These are phyloP conservation scores for Cheumatopsyche charites DNA, from an alignment of 1,140 invertebrate genomes.

Conservation along the genomic window DNA sequence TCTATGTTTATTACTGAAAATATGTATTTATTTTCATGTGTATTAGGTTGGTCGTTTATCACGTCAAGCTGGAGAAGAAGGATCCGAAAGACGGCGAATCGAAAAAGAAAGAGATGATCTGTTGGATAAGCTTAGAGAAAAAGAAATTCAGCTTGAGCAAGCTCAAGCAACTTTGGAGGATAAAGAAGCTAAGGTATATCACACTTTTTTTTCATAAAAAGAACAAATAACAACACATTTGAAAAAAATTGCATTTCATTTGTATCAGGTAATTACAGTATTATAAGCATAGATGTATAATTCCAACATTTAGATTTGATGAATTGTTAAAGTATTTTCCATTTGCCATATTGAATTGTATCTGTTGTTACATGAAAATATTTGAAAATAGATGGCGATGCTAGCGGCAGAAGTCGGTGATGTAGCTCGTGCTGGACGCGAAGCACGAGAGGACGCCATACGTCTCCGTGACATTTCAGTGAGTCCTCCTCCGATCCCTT, in stretches of 20 bases:
- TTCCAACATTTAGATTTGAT: too few relatives aligned
- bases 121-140: slow-evolving; percentile 67
- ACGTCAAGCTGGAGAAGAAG: slow-evolving; percentile 80
- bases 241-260: too few relatives aligned
- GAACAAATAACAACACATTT: too few relatives aligned
- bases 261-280: too few relatives aligned
- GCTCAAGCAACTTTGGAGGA: slow-evolving; percentile 71
- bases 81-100: slow-evolving; percentile 74
- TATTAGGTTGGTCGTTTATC: slow-evolving; percentile 73
- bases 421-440: slow-evolving; percentile 38
- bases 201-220: background rate
- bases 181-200: slow-evolving; percentile 70
- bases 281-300: too few relatives aligned
- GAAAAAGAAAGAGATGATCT: slow-evolving; percentile 72
- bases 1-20: background rate
- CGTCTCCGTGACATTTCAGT: slow-evolving; percentile 39
- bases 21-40: slow-evolving; percentile 9
- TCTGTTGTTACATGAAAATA: background rate
- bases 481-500: slow-evolving; percentile 32
- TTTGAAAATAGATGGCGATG: slow-evolving; percentile 44
- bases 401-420: slow-evolving; percentile 46
- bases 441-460: slow-evolving; percentile 39
- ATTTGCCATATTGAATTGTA: background rate
- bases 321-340: too few relatives aligned
- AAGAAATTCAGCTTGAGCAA: slow-evolving; percentile 73